Conservation (phyloP, 2,797 vertebrate genomes). For the Argyrosomus regius region DNA sequence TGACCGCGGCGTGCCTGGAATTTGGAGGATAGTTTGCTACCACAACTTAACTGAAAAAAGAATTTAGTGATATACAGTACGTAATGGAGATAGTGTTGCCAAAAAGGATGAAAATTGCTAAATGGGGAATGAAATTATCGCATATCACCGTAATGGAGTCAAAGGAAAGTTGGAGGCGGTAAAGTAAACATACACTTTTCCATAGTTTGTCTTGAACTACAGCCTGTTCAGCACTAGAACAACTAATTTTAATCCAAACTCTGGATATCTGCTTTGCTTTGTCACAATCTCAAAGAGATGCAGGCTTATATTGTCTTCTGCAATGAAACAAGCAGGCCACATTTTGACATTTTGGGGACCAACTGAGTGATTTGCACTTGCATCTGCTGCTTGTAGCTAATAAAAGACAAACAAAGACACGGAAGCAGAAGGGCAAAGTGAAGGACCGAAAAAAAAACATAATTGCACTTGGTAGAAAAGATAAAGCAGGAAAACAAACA, state of each 20-base stretch:
- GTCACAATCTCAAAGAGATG: neutral
- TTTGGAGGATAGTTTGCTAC: too few species aligned
- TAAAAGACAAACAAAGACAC: conserved; percentile 5
- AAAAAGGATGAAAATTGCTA: neutral
- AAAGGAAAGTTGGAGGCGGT: neutral
- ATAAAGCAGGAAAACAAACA: conserved; percentile 28
- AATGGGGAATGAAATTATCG: neutral
- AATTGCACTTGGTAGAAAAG: conserved; percentile 1
- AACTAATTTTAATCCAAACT: neutral
- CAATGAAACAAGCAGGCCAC: neutral
- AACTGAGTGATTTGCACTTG: neutral
- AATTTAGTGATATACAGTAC: too few species aligned
- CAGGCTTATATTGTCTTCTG: neutral
- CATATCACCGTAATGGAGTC: neutral
- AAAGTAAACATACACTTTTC: too few species aligned
- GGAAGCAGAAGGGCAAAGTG: neutral
- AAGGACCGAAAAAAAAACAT: neutral
- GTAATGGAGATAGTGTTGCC: too few species aligned
- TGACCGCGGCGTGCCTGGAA: too few species aligned
- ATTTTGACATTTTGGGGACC: conserved; percentile 11
- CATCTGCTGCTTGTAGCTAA: neutral
- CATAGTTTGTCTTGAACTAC: neutral
- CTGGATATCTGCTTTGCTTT: neutral
- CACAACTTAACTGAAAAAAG: too few species aligned
- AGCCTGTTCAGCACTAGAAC: neutral